These are phyloP conservation scores for Scaeva pyrastri DNA, from an alignment of 2,888 invertebrate species.

Conservation along the genomic window DNA sequence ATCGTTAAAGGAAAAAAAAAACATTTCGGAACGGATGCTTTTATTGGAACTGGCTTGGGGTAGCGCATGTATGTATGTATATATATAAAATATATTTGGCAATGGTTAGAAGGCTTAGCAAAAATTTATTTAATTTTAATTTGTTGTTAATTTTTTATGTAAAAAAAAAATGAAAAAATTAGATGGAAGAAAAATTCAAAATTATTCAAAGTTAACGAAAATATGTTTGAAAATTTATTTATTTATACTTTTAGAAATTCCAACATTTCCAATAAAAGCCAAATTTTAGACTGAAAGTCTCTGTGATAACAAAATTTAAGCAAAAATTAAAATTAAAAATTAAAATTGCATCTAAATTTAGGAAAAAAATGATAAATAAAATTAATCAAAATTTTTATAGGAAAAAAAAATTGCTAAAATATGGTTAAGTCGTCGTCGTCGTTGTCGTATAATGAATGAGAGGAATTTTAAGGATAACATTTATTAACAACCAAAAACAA, in stretches of 20 bases:
- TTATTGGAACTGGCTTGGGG: constrained; percentile 73
- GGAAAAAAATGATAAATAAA: constrained; percentile 71
- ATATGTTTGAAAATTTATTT: constrained; percentile 76
- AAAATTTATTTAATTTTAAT: constrained; percentile 44
- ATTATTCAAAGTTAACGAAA: constrained; percentile 46
- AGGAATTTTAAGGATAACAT: constrained; percentile 55
- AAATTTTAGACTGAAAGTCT: constrained; percentile 78
- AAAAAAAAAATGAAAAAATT: constrained; percentile 4
- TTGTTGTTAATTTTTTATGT: constrained; percentile 37
- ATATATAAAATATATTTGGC: constrained; percentile 57
- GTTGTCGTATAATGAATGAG: constrained; percentile 63
- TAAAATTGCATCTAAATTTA: constrained; percentile 72
- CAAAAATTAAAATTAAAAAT: constrained; percentile 60
- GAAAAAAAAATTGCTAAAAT: constrained; percentile 70
- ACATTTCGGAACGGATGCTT: constrained; percentile 75
- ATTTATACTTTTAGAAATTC: constrained; percentile 77
- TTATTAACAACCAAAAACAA: constrained; percentile 49
- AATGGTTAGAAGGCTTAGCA: constrained; percentile 46
- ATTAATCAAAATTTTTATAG: constrained; percentile 75
- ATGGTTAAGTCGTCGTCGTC: constrained; percentile 72
- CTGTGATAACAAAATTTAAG: constrained; percentile 75
- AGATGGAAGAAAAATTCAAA: constrained; percentile 50
- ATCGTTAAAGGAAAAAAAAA: constrained; percentile 58
- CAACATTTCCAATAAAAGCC: constrained; percentile 76
- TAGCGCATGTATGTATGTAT: constrained; percentile 42